Evolutionary conservation across 2,888 invertebrate species (phyloP).

Genomic region (Pasiphila rectangulata): DNA sequence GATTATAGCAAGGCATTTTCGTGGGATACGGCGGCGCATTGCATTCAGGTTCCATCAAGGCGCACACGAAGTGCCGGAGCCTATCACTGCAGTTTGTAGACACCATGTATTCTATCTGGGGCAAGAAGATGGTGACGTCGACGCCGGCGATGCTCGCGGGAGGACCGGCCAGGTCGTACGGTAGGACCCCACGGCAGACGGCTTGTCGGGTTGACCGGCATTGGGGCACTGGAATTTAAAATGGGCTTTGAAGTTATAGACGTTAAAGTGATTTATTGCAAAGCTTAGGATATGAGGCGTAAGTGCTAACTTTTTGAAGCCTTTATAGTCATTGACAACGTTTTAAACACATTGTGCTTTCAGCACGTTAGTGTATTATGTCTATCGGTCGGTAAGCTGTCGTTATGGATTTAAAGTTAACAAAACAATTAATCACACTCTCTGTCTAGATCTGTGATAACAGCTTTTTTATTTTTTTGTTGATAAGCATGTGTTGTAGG

Average conservation of each 20-base stretch:
- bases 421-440: too few species aligned
- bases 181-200: slow-evolving; percentile 83
- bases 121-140: slow-evolving; percentile 64
- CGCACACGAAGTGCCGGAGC: slow-evolving; percentile 82
- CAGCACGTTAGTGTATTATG: too few species aligned
- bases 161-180: slow-evolving; percentile 83
- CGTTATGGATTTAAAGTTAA: too few species aligned
- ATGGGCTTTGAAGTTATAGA: too few species aligned
- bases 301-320: too few species aligned
- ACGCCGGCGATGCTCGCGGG: slow-evolving; percentile 61
- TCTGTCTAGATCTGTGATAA: too few species aligned
- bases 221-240: slow-evolving; percentile 58
- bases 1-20: slow-evolving; percentile 83
- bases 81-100: slow-evolving; percentile 84
- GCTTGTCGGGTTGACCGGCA: slow-evolving; percentile 76
- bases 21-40: slow-evolving; percentile 79
- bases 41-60: slow-evolving; percentile 85
- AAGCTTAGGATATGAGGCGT: not conserved
- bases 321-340: too few species aligned
- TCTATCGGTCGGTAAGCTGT: too few species aligned
- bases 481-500: too few species aligned
- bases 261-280: not conserved
- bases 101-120: slow-evolving; percentile 81
- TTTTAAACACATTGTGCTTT: too few species aligned
- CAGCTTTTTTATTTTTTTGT: too few species aligned